Conservation (phyloP, 1,140 invertebrate genomes). For the Dinoponera quadriceps region DNA sequence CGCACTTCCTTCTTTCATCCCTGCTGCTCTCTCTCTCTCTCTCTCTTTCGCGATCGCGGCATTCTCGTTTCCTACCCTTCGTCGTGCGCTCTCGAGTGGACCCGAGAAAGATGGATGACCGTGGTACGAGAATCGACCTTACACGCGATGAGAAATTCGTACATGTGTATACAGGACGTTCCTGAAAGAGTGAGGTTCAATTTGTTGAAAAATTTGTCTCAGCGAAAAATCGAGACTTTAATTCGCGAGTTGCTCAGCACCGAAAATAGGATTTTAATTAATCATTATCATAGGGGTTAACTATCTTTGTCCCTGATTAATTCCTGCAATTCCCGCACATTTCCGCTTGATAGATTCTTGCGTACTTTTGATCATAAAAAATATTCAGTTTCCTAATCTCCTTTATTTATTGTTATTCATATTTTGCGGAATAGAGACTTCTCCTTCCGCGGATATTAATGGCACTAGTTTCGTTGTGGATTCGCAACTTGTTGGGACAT, state of each 20-base stretch:
- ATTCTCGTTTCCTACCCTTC: conserved; percentile 32
- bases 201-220: background rate
- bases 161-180: conserved; percentile 31
- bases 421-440: too few relatives aligned
- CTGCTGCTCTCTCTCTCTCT: background rate
- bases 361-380: background rate
- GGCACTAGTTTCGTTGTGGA: background rate
- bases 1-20: conserved; percentile 57
- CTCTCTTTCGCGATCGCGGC: conserved; percentile 20
- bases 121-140: conserved; percentile 60
- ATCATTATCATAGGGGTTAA: background rate
- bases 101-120: conserved; percentile 54
- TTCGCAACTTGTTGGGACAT: conserved; percentile 1
- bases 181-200: background rate
- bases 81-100: conserved; percentile 37
- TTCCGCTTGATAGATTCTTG: background rate
- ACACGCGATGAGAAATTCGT: conserved; percentile 58
- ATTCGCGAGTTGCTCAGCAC: background rate
- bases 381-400: background rate
- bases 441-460: too few relatives aligned
- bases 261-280: background rate
- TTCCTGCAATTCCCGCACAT: background rate
- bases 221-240: background rate
- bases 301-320: background rate
- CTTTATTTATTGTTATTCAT: too few relatives aligned